These are phyloP conservation scores for Netelia melanura DNA, from an alignment of 2,888 invertebrate species.

Conservation along the genomic window DNA sequence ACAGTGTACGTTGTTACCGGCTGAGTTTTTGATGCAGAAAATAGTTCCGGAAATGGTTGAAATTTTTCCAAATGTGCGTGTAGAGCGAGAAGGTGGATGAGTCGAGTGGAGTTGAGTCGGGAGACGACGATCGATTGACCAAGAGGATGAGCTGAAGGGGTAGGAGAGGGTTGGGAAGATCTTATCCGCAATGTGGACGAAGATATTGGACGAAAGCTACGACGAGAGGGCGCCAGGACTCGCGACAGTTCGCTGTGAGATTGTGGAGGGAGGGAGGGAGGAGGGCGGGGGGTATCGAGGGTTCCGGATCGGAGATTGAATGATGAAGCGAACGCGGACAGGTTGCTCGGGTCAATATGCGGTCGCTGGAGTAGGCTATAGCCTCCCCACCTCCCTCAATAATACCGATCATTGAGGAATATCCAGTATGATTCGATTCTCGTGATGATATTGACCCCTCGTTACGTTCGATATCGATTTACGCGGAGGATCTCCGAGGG, in stretches of 20 bases:
- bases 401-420: slow-evolving; percentile 28
- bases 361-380: slow-evolving; percentile 35
- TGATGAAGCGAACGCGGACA: slow-evolving; percentile 49
- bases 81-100: neutral
- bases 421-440: slow-evolving; percentile 29
- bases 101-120: slow-evolving; percentile 1
- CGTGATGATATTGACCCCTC: slow-evolving; percentile 15
- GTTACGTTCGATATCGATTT: neutral
- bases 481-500: neutral
- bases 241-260: slow-evolving; percentile 9
- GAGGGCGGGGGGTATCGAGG: neutral
- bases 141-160: slow-evolving; percentile 3
- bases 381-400: neutral
- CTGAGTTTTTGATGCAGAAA: slow-evolving; percentile 7
- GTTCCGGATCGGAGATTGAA: slow-evolving; percentile 64
- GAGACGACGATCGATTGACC: slow-evolving; percentile 51
- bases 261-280: slow-evolving; percentile 21
- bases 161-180: slow-evolving; percentile 1
- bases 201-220: slow-evolving; percentile 1
- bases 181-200: slow-evolving; percentile 31
- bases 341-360: slow-evolving; percentile 54
- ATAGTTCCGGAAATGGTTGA: neutral
- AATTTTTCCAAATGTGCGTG: neutral
- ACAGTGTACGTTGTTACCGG: slow-evolving; percentile 12
- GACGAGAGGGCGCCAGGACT: slow-evolving; percentile 27